Base-by-base conservation (phyloP, 2,113 vertebrate genomes). In the Ctenodactylus gundi region DNA sequence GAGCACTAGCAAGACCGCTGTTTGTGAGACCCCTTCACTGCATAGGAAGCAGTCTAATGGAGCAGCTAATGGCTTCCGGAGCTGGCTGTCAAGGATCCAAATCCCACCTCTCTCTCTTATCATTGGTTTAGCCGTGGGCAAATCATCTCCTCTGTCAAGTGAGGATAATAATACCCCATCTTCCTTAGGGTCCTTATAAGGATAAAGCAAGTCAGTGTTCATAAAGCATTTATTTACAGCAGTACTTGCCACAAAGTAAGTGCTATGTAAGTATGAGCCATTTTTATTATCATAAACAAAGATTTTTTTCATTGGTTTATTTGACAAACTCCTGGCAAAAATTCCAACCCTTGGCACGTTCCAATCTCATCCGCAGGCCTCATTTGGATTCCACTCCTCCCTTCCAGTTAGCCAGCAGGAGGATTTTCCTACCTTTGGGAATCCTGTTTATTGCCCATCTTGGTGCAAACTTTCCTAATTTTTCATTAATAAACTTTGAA, bases 161-260 rank as follows among this genome's bases (percentile, higher is more conserved):
- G 34, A 15, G 44, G 21, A n/a, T 44, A 31, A 3, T 3, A 46
- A 34, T 2, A 27, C 36, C 23, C 20, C 55, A 58, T 70, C 36
- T 53, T 39, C 53, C 34, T 36, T 0, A 6, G 78, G 41, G 34
- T 82, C 51, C 72, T 68, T 46, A 34, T 0, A 85, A 95, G 68
- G 62, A 73, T n/a, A 53, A 83, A 70, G 57, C 85, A 78, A 55
- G 86, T 11, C 72, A 68, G 73, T 80, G 90, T 95, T 78, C 83
- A 65, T 15, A 57, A 90, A 60, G 77, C 77, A 11, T 92, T 97
- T 97, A 92, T 95, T 96, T 94, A 94, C 73, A 92, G 94, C 41
- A 49, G 34, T 44, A 31, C 13, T 85, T 75, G 34, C 57, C 73
- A 67, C 73, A 57, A 44, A 77, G 76, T 62, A 76, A 93, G 88